A percentile compares a stretch with the other conserved stretches of the same genome.
Evolutionary conservation across 1,140 invertebrate species (phyloP).

Genomic region (Whitmania pigra): DNA sequence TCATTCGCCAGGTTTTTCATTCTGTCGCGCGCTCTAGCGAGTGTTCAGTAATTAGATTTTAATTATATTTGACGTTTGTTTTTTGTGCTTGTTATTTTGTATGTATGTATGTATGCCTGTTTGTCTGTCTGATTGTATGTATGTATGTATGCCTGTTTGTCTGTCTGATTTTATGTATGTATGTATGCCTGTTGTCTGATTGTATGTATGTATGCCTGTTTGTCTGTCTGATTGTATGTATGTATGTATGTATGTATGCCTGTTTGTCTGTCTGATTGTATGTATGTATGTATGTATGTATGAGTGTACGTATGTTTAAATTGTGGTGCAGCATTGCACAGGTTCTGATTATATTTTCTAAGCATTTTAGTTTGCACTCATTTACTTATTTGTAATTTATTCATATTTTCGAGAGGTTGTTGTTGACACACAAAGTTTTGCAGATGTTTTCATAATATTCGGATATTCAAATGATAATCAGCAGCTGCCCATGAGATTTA

Average conservation of each 20-base stretch:
- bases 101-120: neutral
- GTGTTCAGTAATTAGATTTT: neutral
- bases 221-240: neutral
- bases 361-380: too few relatives aligned
- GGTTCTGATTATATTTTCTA: neutral
- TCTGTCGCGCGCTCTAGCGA: neutral
- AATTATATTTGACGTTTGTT: neutral
- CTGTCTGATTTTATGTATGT: neutral
- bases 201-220: conserved; percentile 4
- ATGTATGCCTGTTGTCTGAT: neutral
- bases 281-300: neutral
- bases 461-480: too few relatives aligned
- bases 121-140: conserved; percentile 1
- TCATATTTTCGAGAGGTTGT: neutral
- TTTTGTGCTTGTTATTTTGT: neutral
- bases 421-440: neutral
- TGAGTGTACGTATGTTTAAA: neutral
- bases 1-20: neutral
- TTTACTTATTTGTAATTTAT: neutral
- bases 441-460: neutral
- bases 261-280: neutral
- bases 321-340: neutral
- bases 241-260: neutral
- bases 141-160: conserved; percentile 4
- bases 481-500: too few relatives aligned